Evolutionary conservation across 2,888 invertebrate genomes (phyloP), one percentile per base, ranked within the genome.

Genomic region (Harpalus rubripes): DNA sequence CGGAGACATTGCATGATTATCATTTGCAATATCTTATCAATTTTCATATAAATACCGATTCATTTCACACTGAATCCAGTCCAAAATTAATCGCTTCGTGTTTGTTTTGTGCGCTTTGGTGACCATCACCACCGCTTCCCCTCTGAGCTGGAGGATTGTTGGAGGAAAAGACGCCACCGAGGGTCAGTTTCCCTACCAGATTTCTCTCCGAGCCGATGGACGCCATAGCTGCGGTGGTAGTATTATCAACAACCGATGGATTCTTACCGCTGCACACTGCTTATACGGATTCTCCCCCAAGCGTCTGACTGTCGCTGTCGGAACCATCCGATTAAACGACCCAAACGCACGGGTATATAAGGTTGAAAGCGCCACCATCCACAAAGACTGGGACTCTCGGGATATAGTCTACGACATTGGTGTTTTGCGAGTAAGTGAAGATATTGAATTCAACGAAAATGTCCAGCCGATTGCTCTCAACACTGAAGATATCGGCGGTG

Each of bases 221-320:
- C 89, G 90, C 18, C 91, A 91, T 87, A 89, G 90, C 88, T 92
- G 92, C 85, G 92, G 92, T 0, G 92, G 92, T 1, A 90, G 91
- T 12, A 90, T 93, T 12, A 83, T 93, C 80, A 92, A 88, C 86
- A 87, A 88, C 4, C 88, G 91, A 88, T 93, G 92, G 91, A 90
- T 93, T 15, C 86, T 93, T 26, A 93, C 93, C 1, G 92, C 92
- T 0, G 92, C 92, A 0, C 93, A 92, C 86, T 93, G 93, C 85
- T 90, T 92, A 86, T 86, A 88, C 7, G 90, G 89, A 91, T 92
- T 82, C 85, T 26, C 18, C 90, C 7, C 65, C 86, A 44, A 5
- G 0, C 44, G 65, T 12, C 6, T 82, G 8, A 52, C n/a, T 52
- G 92, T 92, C 0, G 91, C 92, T 0, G 92, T 92, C 0, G 93